Percentiles rank a stretch among this genome's conserved stretches.
Conservation (phyloP, 2,113 vertebrate species). For the Trichomycterus rosablanca region DNA sequence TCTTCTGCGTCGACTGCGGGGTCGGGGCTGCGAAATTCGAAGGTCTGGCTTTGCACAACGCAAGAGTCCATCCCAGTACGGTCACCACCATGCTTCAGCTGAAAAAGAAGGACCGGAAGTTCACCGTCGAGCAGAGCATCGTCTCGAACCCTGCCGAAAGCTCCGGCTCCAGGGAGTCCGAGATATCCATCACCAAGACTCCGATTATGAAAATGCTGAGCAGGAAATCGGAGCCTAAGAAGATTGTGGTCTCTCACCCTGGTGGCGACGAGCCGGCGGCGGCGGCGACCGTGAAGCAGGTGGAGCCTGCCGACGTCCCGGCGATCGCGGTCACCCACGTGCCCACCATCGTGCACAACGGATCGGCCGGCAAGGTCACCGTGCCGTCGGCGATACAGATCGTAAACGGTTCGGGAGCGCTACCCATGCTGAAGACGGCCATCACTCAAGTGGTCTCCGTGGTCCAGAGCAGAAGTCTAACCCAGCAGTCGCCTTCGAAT, state of each 20-base stretch:
- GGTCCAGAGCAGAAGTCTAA: constrained; percentile 72
- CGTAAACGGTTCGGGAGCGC: constrained; percentile 72
- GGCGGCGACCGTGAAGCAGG: constrained; percentile 42
- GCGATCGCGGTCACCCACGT: constrained; percentile 71
- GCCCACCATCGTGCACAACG: constrained; percentile 74
- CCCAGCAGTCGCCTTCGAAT: constrained; percentile 65
- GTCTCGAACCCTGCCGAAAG: constrained; percentile 50
- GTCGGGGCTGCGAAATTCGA: constrained; percentile 84
- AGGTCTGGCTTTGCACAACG: constrained; percentile 86
- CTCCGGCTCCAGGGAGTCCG: constrained; percentile 62
- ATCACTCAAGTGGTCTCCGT: constrained; percentile 88
- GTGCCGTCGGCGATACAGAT: constrained; percentile 72
- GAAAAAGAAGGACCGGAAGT: constrained; percentile 71
- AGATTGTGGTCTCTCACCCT: constrained; percentile 76
- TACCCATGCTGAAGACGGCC: constrained; percentile 84
- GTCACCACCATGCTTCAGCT: constrained; percentile 76
- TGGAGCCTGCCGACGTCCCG: constrained; percentile 56
- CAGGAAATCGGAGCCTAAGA: constrained; percentile 85
- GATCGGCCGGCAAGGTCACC: constrained; percentile 60
- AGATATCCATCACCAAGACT: constrained; percentile 94
- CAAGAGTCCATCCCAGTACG: constrained; percentile 71
- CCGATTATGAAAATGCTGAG: constrained; percentile 98
- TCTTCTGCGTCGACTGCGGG: constrained; percentile 77
- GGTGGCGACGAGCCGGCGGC: constrained; percentile 66
- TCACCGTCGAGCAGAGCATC: constrained; percentile 79